These are phyloP conservation scores for Netelia melanura DNA, from an alignment of 2,888 invertebrate genomes.

Conservation along the genomic window DNA sequence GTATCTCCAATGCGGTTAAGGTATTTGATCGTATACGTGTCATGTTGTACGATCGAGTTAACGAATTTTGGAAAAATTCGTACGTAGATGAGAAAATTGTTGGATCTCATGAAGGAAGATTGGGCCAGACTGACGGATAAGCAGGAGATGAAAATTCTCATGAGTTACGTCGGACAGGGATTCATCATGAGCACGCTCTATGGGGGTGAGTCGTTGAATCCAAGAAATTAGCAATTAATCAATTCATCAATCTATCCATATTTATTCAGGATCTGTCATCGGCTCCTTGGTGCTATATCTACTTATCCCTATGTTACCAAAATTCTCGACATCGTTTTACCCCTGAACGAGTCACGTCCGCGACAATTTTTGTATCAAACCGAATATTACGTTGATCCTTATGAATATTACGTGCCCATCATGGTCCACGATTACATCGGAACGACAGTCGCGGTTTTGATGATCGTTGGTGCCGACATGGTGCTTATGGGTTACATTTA, in stretches of 20 bases:
- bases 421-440: constrained; percentile 10
- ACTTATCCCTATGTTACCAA: constrained; percentile 35
- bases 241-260: not conserved
- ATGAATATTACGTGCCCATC: constrained; percentile 2
- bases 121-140: not conserved
- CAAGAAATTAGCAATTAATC: not conserved
- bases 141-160: not conserved
- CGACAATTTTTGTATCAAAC: constrained; percentile 19
- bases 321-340: constrained; percentile 52
- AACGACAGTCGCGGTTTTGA: constrained; percentile 1
- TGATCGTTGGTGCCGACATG: constrained; percentile 13
- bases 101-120: not conserved
- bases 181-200: not conserved
- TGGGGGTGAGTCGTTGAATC: constrained; percentile 3
- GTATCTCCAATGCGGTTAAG: not conserved
- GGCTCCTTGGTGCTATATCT: constrained; percentile 35
- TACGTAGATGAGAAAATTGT: constrained; percentile 2
- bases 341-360: constrained; percentile 50
- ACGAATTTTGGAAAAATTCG: not conserved
- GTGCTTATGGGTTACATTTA: constrained; percentile 19
- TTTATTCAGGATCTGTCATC: constrained; percentile 2
- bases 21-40: not conserved
- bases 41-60: not conserved
- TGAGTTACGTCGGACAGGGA: not conserved
- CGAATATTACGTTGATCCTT: constrained; percentile 23